phyloP scores from a whole-genome alignment of 1,140 invertebrate genomes.

The Temnothorax curvispinosus region DNA sequence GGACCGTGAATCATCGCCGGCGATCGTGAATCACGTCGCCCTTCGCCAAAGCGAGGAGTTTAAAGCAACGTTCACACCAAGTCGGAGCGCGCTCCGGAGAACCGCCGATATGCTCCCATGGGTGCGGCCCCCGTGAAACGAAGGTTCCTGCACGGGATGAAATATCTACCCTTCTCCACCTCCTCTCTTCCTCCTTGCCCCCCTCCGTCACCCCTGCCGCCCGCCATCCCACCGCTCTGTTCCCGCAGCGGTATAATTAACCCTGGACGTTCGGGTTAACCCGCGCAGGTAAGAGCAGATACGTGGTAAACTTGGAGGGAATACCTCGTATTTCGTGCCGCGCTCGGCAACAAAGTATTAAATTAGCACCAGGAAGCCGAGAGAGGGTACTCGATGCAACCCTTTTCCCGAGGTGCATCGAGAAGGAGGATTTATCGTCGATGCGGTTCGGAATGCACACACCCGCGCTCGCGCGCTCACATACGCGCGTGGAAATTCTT shows the following conservation, averaged over 20 bases:
- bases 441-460: constrained; percentile 50
- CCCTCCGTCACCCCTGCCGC: not conserved
- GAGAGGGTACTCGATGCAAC: constrained; percentile 26
- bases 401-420: constrained; percentile 49
- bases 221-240: not conserved
- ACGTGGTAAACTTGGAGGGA: constrained; percentile 38
- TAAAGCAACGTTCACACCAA: constrained; percentile 53
- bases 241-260: constrained; percentile 68
- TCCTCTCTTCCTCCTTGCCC: not conserved
- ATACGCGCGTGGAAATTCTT: constrained; percentile 38
- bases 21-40: constrained; percentile 75
- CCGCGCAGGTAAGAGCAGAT: constrained; percentile 62
- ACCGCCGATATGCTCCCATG: constrained; percentile 53
- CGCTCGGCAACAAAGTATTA: constrained; percentile 59
- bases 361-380: constrained; percentile 60
- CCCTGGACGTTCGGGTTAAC: constrained; percentile 67
- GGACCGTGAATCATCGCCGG: constrained; percentile 73
- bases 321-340: constrained; percentile 55
- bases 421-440: constrained; percentile 46
- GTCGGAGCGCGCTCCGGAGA: constrained; percentile 1
- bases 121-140: constrained; percentile 56
- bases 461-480: not conserved
- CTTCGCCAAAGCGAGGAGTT: constrained; percentile 60
- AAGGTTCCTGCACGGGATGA: constrained; percentile 56
- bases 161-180: constrained; percentile 62